Percentiles rank a stretch among this genome's conserved stretches.
phyloP scores from a whole-genome alignment of 2,888 invertebrate genomes.

The Alviniconcha strummeri region DNA sequence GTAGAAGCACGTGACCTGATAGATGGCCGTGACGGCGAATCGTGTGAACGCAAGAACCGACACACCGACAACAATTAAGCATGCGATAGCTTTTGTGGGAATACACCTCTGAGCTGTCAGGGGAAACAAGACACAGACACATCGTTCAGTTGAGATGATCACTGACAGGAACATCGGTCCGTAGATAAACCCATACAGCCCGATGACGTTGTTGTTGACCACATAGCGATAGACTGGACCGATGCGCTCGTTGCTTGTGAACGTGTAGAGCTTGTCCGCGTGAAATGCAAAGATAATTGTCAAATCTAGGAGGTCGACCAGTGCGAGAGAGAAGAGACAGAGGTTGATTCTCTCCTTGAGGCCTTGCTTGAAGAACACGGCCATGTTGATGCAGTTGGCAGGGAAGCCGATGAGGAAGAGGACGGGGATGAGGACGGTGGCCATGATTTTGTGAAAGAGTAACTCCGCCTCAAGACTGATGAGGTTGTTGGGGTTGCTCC shows the following conservation, averaged over 20 bases:
- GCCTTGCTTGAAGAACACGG: slow-evolving; percentile 18
- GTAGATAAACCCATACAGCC: slow-evolving; percentile 4
- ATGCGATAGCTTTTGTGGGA: not conserved
- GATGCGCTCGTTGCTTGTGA: not conserved
- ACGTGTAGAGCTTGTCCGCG: not conserved
- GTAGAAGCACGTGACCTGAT: not conserved
- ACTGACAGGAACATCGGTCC: not conserved
- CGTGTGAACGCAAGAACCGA: not conserved
- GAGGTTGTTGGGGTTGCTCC: slow-evolving; percentile 14
- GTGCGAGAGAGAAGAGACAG: not conserved
- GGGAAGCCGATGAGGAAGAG: not conserved
- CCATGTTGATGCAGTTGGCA: slow-evolving; percentile 10
- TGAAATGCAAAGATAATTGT: not conserved
- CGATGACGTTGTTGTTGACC: slow-evolving; percentile 15
- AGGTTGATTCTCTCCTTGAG: slow-evolving; percentile 6
- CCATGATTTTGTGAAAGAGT: not conserved
- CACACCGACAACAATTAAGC: not conserved
- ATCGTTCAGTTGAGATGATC: slow-evolving; percentile 3
- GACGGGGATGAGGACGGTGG: not conserved
- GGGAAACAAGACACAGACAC: slow-evolving; percentile 13
- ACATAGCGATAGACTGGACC: not conserved
- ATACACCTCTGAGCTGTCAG: not conserved
- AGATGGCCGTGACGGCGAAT: not conserved
- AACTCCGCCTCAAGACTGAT: not conserved
- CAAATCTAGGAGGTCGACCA: not conserved